Percentiles rank a stretch among this genome's conserved stretches.
Conservation (phyloP, 2,113 vertebrate genomes). For the Anarhynchus alexandrinus region DNA sequence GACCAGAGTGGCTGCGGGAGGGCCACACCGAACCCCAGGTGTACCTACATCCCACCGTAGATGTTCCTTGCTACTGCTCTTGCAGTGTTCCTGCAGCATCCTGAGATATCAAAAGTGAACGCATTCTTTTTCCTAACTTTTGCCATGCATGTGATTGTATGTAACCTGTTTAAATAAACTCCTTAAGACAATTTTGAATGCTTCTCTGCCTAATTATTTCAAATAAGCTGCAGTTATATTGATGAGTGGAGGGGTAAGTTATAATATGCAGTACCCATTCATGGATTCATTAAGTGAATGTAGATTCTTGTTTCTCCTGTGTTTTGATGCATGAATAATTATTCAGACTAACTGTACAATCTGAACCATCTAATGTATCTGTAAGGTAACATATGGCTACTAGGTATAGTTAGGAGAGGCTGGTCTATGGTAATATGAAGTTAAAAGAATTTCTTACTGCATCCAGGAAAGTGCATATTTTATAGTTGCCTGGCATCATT, state of each 20-base stretch:
- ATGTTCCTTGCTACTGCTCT: not conserved
- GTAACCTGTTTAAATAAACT: not conserved
- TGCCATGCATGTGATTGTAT: not conserved
- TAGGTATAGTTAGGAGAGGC: not conserved
- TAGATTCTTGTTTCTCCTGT: not conserved
- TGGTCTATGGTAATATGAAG: not conserved
- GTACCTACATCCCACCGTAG: not conserved
- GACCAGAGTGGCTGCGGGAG: not conserved
- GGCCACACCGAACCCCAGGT: not conserved
- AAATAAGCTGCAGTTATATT: not conserved
- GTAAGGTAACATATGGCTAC: not conserved
- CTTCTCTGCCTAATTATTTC: not conserved
- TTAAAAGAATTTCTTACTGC: not conserved
- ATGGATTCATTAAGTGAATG: not conserved
- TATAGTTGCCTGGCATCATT: not conserved
- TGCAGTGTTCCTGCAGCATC: not conserved
- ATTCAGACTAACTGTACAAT: not conserved
- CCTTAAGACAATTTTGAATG: not conserved
- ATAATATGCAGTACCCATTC: not conserved
- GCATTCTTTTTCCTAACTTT: not conserved
- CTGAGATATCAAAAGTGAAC: not conserved
- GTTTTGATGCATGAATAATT: not conserved
- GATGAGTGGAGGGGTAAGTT: not conserved
- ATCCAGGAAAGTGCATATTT: not conserved
- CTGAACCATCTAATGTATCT: not conserved